Base-by-base conservation (phyloP, 2,888 invertebrate genomes). In the Nomada ruficornis region DNA sequence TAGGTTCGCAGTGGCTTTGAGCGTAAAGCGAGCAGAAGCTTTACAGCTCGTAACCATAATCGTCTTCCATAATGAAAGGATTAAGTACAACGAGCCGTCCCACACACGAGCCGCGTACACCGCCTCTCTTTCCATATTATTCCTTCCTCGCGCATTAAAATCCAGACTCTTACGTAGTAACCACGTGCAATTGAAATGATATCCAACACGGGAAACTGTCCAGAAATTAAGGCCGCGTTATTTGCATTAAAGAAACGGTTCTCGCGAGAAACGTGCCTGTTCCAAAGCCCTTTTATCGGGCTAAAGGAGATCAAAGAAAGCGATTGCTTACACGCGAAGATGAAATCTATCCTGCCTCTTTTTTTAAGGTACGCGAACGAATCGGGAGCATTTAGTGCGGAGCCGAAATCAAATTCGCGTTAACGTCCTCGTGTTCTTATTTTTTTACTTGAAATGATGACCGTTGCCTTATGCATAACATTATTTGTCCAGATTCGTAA, bases 261-360 rank as follows among this genome's bases (percentile, higher is more conserved):
- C 23, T 47, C 47, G 42, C 42, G 57, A 50, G 63, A 67, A 65
- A 54, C 52, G 52, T 29, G 65, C 26, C 65, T 20, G 36, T 20
- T 55, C 65, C 11, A 36, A 11, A 29, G 20, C 36, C 15, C 42
- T 23, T 60, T 42, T 59, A 36, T 64, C 55, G 57, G 55, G 42
- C 47, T 50, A 50, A n/a, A 50, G 75, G 52, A 68, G 68, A 75
- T 75, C 68, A 68, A 75, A 75, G 75, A n/a, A 23, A 9, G 20
- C 29, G 73, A 73, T 73, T 55, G 55, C 55, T 55, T 15, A 29
- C 55, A 55, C 73, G 64, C 65, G 47, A 57, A 47, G 73, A 65
- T 57, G 73, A 57, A 36, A 65, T 73, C 64, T 73, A 57, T 57
- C 57, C 55, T 73, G 54, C 18, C 44, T 73, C 13, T 47, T 47